Percentiles rank a stretch among this genome's conserved stretches.
These are phyloP conservation scores for Petrocephalus sullivani DNA, from an alignment of 2,797 vertebrate genomes.

Conservation along the genomic window DNA sequence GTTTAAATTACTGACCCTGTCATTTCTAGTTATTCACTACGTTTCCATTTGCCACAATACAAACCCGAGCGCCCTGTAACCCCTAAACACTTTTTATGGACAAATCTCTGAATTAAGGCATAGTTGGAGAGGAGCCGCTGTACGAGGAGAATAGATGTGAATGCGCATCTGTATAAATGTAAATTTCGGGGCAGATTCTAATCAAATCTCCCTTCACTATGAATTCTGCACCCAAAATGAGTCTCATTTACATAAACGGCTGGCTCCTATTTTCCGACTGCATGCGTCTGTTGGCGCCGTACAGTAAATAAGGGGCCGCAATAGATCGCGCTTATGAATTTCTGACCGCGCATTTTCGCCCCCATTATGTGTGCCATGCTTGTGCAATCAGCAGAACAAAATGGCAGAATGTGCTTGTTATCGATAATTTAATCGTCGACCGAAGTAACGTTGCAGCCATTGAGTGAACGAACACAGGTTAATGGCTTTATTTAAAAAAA, in stretches of 20 bases:
- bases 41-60: background rate
- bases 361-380: background rate
- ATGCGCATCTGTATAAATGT: slow-evolving; percentile 2
- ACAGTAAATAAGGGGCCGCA: background rate
- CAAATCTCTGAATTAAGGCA: background rate
- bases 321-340: background rate
- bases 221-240: slow-evolving; percentile 7
- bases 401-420: background rate
- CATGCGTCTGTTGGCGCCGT: background rate
- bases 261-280: background rate
- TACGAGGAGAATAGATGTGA: background rate
- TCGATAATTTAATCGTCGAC: background rate
- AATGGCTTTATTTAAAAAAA: background rate
- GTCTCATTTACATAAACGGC: background rate
- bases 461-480: background rate
- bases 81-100: background rate
- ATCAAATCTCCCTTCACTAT: background rate
- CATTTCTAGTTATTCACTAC: background rate
- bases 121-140: too few relatives aligned
- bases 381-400: background rate
- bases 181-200: background rate
- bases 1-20: background rate
- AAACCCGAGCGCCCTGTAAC: background rate
- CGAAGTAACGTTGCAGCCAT: background rate
- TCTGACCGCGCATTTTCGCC: background rate